Percentiles rank a stretch among this genome's conserved stretches.
phyloP scores from a whole-genome alignment of 2,797 vertebrate species.

The Echeneis naucrates region DNA sequence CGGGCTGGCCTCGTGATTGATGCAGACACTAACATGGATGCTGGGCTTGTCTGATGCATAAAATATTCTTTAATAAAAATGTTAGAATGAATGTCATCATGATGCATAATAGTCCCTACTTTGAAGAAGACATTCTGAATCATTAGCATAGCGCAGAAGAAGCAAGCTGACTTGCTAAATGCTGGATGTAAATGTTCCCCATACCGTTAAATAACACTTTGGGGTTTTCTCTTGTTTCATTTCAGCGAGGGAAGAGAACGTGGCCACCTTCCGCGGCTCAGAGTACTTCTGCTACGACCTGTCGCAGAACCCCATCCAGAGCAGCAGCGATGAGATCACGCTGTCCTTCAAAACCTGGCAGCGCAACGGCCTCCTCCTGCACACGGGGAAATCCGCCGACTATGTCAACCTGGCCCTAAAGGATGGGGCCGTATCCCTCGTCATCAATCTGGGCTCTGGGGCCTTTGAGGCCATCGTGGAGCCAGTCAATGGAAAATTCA shows the following conservation, averaged over 20 bases:
- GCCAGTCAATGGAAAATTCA: conserved; percentile 98
- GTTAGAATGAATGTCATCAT: conserved; percentile 8
- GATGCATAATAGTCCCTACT: conserved; percentile 1
- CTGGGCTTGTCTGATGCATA: conserved; percentile 28
- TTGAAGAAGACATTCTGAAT: neutral
- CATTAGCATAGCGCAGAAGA: neutral
- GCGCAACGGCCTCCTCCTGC: conserved; percentile 96
- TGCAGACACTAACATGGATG: conserved; percentile 16
- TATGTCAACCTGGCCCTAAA: conserved; percentile 99
- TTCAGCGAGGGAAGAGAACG: conserved; percentile 94
- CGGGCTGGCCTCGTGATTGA: conserved; percentile 37
- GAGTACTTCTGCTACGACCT: conserved; percentile 99
- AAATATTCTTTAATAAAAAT: conserved; percentile 15
- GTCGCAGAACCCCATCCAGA: conserved; percentile 98
- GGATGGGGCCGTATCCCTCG: conserved; percentile 95
- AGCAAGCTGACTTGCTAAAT: neutral
- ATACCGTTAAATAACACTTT: neutral
- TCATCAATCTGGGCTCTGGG: conserved; percentile 98
- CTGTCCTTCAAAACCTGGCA: conserved; percentile 99
- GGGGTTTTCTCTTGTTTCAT: conserved; percentile 18
- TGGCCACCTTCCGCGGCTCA: conserved; percentile 96
- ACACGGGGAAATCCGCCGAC: conserved; percentile 98
- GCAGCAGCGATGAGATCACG: conserved; percentile 99
- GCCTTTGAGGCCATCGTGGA: conserved; percentile 99
- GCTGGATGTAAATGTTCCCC: neutral